Base-by-base conservation (phyloP, 2,797 vertebrate genomes). In the Poecilia velifera region DNA sequence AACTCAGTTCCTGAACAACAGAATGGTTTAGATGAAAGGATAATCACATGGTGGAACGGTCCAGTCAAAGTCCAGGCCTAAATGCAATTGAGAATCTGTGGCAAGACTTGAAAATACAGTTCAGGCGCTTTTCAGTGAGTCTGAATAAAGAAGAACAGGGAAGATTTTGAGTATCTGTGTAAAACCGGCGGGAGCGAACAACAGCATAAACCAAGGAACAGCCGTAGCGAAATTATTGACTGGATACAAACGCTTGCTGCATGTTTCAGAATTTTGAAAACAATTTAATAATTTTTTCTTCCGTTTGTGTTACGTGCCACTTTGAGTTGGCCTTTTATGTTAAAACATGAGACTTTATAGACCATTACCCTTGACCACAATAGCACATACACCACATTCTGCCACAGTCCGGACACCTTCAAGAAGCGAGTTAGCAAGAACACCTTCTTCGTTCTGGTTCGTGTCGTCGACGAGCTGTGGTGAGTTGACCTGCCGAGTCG, bases 391-490 rank as follows among this genome's bases (percentile, higher is more conserved):
- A 98, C 98, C 84, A 96, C 96, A 70, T 99, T 99, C 81, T 99
- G 98, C 82, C 97, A 98, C 92, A 98, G 97, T 87, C 96, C 98
- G 0, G 98, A 99, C 91, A 98, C 96, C 0, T 98, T 98, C 93
- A 99, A 98, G 96, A 99, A 99, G 94, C 95, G 98, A 0, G 98
- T 99, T 90, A 99, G 98, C 94, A 99, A 99, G 94, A 99, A 99
- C 94, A 99, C 98, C 0, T 99, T 99, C 96, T 99, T 99, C 0
- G 97, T 99, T 87, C 94, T 99, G 93, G 98, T 99, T 72, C 94
- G 98, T 46, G 98, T 99, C 76, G 98, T 99, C 86, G 98, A 99
- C 13, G 98, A 99, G 92, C 94, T 99, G 82, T 99, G 98, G 98
- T 99, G 92, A 99, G 98, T 75, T 34, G 14, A 25, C 34, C 57